Conservation (phyloP, 2,113 vertebrate species). For the Oreochromis tanganicae region DNA sequence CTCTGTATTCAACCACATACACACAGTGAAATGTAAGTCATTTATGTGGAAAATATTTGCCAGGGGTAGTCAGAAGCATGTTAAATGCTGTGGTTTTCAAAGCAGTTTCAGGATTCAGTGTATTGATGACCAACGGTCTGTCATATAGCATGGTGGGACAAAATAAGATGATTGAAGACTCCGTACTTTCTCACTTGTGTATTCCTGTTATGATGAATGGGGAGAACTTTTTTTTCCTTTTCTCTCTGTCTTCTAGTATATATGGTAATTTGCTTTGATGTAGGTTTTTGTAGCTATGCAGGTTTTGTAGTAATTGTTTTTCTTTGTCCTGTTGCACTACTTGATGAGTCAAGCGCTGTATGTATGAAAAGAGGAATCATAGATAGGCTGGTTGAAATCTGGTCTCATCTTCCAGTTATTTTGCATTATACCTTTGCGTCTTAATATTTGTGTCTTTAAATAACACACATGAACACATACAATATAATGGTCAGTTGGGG, state of each 20-base stretch:
- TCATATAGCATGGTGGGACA: neutral
- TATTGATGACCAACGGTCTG: neutral
- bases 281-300: neutral
- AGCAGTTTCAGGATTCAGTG: neutral
- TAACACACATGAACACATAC: neutral
- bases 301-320: neutral
- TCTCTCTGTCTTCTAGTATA: neutral
- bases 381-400: neutral
- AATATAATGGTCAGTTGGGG: neutral
- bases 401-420: neutral
- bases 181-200: neutral
- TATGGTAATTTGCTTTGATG: neutral
- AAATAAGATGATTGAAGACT: neutral
- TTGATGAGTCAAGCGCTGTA: neutral
- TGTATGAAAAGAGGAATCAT: neutral
- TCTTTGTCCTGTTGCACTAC: neutral
- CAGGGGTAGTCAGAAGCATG: neutral
- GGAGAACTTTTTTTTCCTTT: neutral
- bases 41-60: neutral
- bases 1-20: neutral
- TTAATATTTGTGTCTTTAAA: neutral
- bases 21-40: neutral
- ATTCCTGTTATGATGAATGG: neutral
- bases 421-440: neutral
- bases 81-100: neutral